Percentiles rank a stretch among this genome's conserved stretches.
These are phyloP conservation scores for Phyllotreta cruciferae DNA, from an alignment of 2,888 invertebrate species.

Conservation along the genomic window DNA sequence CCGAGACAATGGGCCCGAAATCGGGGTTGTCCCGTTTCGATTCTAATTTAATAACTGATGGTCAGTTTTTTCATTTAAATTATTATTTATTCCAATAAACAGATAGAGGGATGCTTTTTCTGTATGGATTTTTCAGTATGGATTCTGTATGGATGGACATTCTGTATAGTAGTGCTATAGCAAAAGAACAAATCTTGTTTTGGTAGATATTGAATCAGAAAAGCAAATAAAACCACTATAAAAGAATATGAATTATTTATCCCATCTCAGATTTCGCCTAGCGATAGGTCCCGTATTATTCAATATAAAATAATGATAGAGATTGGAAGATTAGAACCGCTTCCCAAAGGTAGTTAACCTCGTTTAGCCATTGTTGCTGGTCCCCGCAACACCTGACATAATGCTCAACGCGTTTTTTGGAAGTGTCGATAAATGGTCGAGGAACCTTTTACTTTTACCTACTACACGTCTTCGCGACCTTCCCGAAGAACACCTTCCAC, in stretches of 20 bases:
- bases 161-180: too few relatives aligned
- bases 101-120: too few relatives aligned
- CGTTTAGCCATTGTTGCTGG: slow-evolving; percentile 39
- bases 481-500: slow-evolving; percentile 39
- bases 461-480: slow-evolving; percentile 27
- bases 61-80: too few relatives aligned
- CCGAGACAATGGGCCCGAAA: slow-evolving; percentile 14
- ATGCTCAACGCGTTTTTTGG: slow-evolving; percentile 41
- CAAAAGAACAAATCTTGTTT: neutral
- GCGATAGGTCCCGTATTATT: slow-evolving; percentile 29
- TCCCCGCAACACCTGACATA: slow-evolving; percentile 45
- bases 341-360: slow-evolving; percentile 40
- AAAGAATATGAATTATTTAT: slow-evolving; percentile 26
- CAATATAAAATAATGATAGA: slow-evolving; percentile 40
- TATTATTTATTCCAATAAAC: too few relatives aligned
- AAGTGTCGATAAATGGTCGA: slow-evolving; percentile 44
- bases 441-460: slow-evolving; percentile 24
- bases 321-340: slow-evolving; percentile 43
- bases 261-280: slow-evolving; percentile 30
- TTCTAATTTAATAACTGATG: too few relatives aligned
- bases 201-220: neutral
- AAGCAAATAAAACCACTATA: slow-evolving; percentile 6
- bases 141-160: too few relatives aligned
- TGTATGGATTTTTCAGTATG: too few relatives aligned
- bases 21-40: slow-evolving; percentile 6